Percentiles rank a stretch among this genome's conserved stretches.
Conservation (phyloP, 2,888 invertebrate species). For the Drosophila affinis region DNA sequence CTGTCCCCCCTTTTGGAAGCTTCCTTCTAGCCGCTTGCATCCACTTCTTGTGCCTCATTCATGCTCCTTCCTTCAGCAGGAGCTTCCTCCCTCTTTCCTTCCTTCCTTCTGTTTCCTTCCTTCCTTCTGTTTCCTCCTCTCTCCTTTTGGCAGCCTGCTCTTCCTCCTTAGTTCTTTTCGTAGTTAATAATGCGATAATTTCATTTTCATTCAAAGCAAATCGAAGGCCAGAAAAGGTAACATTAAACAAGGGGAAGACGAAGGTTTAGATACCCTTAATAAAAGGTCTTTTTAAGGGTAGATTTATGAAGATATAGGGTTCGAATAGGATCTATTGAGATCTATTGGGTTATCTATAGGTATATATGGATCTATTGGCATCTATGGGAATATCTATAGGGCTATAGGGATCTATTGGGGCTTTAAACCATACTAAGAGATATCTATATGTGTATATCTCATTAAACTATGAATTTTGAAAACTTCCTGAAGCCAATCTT, state of each 20-base stretch:
- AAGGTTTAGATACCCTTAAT: background rate
- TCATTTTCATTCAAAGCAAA: conserved; percentile 80
- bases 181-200: conserved; percentile 81
- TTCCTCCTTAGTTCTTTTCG: conserved; percentile 21
- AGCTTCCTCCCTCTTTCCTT: conserved; percentile 33
- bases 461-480: too few relatives aligned
- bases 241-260: background rate
- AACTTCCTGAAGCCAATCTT: too few relatives aligned
- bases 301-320: too few relatives aligned
- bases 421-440: too few relatives aligned
- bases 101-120: too few relatives aligned
- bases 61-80: background rate
- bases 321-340: too few relatives aligned
- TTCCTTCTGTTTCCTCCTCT: conserved; percentile 37
- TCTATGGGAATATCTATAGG: too few relatives aligned
- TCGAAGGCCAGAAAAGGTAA: conserved; percentile 57
- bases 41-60: too few relatives aligned
- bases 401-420: too few relatives aligned
- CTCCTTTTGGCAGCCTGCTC: background rate
- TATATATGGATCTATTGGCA: too few relatives aligned
- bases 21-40: background rate
- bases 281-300: background rate
- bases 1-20: background rate
- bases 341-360: too few relatives aligned
- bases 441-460: too few relatives aligned